Evolutionary conservation across 2,888 invertebrate species (phyloP).

Genomic region (Ophion costatus): DNA sequence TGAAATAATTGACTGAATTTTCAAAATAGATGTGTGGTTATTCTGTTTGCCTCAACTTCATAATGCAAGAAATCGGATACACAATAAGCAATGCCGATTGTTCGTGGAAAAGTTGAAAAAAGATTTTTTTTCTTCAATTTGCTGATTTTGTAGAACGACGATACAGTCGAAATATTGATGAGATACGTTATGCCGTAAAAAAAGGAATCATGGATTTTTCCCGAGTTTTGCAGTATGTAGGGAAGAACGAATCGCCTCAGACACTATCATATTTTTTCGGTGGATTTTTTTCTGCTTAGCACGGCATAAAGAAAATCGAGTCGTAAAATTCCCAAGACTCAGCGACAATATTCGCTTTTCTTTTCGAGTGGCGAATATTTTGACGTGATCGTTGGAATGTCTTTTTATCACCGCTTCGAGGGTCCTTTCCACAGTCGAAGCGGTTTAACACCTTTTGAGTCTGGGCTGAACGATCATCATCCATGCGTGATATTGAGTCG

Average conservation of each 20-base stretch:
- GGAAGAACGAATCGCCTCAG: not conserved
- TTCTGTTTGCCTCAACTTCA: no score
- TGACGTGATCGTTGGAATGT: slow-evolving; percentile 6
- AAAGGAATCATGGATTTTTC: not conserved
- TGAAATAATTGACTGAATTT: no score
- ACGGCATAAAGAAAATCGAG: not conserved
- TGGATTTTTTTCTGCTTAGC: slow-evolving; percentile 3
- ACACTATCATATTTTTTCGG: not conserved
- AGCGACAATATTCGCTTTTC: slow-evolving; percentile 15
- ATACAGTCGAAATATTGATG: no score
- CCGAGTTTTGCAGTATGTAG: not conserved
- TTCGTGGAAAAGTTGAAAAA: no score
- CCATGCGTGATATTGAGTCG: slow-evolving; percentile 33
- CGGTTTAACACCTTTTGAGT: slow-evolving; percentile 25
- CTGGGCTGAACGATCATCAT: slow-evolving; percentile 29
- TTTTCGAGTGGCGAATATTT: slow-evolving; percentile 4
- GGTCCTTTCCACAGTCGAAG: not conserved
- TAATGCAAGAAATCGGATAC: no score
- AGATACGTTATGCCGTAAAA: not conserved
- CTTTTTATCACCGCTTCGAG: slow-evolving; percentile 28
- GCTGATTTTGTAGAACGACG: no score
- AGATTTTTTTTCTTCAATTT: no score
- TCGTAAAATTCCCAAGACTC: slow-evolving; percentile 15
- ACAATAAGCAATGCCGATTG: no score
- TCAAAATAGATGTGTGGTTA: no score